Base-by-base conservation (phyloP, 2,888 invertebrate genomes). In the Campoplex capitator region DNA sequence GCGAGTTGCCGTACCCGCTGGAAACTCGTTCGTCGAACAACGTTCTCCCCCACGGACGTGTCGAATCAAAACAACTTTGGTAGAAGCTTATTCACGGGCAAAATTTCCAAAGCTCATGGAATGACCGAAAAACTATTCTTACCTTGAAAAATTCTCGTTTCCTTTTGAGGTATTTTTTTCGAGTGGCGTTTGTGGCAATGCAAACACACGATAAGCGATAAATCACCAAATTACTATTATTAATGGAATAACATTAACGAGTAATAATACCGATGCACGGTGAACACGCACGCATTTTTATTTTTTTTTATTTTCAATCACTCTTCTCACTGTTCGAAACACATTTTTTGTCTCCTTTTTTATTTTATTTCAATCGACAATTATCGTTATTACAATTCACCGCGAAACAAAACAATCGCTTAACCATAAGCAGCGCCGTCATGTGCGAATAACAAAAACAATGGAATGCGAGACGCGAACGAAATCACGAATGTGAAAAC, bases 11-110 rank as follows among this genome's bases (percentile, higher is more conserved):
- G 71, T 78, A 56, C 71, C 76, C 65, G 45, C 75, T 81, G 48
- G 81, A 68, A 83, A 83, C 87, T 84, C 85, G 87, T 88, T 85
- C 83, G 82, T 80, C 74, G 79, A 70, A 68, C 70, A 32, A 42
- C 45, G 65, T 83, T 77, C 23, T 23, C 80, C 80, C 76, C 67
- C 54, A 23, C 67, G 67, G 28, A 38, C 81, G 62, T 82, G 82
- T 54, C 32, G 78, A 75, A 87, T 87, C 78, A 87, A 87, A 87
- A 87, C 87, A 87, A 87, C 87, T 62, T 62, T 16, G 35, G 56
- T 32, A 75, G 13, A 56, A 62, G 51, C 32, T 42, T 35, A 45
- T 56, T 48, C 56, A n/a, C 58, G 58, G 35, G 65, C 8, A 23
- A 42, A 13, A 56, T 70, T 9, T 9, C 70, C 28, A 45, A 48